Evolutionary conservation across 2,113 vertebrate genomes (phyloP).

Genomic region (Hemiprocne comata): DNA sequence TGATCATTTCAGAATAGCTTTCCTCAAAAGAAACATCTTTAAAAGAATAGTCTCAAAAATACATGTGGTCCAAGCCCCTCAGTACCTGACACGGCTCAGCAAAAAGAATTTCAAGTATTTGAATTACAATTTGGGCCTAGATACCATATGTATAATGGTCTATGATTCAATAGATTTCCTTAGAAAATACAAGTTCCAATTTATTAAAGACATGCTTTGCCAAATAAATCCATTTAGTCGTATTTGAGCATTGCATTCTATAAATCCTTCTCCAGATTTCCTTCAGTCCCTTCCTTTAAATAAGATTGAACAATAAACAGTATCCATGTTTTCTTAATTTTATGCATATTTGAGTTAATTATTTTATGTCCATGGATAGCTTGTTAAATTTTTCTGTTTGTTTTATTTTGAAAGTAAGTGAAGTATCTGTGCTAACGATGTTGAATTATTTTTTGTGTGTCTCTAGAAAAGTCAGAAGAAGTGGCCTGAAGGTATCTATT

Average conservation of each 20-base stretch:
- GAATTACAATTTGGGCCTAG: neutral
- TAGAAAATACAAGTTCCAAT: neutral
- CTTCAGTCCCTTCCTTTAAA: neutral
- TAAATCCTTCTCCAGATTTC: neutral
- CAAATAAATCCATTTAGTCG: neutral
- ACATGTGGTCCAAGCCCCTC: neutral
- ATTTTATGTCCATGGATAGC: neutral
- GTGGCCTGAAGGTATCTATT: neutral
- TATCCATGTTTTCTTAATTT: neutral
- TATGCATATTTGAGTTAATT: neutral
- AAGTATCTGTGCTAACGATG: neutral
- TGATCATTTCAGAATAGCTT: neutral
- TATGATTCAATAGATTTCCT: neutral
- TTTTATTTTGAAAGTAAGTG: constrained; percentile 17
- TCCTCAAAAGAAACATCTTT: neutral
- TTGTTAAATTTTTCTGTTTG: neutral
- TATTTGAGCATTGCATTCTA: neutral
- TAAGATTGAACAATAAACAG: neutral
- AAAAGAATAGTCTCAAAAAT: neutral
- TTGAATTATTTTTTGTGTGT: neutral
- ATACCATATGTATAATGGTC: neutral
- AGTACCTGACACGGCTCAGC: neutral
- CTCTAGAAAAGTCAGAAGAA: neutral
- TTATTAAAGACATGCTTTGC: neutral
- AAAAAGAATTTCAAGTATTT: neutral